Evolutionary conservation across 37 sponge, comb jelly and placozoan genomes (phyloP).

Genomic region (Axinella damicornis): DNA sequence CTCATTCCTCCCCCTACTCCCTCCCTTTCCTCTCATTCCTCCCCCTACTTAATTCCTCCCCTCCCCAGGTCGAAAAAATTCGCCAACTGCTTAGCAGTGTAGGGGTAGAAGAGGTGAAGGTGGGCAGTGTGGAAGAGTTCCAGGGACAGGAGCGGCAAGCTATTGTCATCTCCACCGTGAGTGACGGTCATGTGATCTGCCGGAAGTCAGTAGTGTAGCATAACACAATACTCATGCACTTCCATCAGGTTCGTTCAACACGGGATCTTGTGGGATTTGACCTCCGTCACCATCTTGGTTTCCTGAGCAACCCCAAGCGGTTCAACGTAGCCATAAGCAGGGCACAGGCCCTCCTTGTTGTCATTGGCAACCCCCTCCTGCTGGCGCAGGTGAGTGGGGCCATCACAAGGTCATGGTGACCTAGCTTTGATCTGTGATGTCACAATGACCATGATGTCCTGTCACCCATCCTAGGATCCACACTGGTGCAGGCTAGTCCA

Average conservation of each 20-base stretch:
- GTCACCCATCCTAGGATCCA: conserved; percentile 31
- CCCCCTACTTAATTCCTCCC: neutral
- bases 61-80: conserved; percentile 60
- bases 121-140: conserved; percentile 89
- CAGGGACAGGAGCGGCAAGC: conserved; percentile 83
- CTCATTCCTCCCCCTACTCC: too few species aligned
- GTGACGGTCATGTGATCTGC: neutral
- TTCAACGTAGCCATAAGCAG: conserved; percentile 91
- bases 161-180: conserved; percentile 85
- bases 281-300: conserved; percentile 60
- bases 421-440: neutral
- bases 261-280: conserved; percentile 37
- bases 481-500: conserved; percentile 68
- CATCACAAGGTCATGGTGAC: too few species aligned
- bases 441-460: too few species aligned
- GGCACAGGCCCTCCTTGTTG: conserved; percentile 73
- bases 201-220: too few species aligned
- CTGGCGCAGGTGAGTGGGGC: conserved; percentile 36
- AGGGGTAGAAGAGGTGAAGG: conserved; percentile 45
- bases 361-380: conserved; percentile 77
- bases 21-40: too few species aligned
- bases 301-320: conserved; percentile 78
- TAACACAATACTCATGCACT: too few species aligned
- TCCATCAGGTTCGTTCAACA: conserved; percentile 60
- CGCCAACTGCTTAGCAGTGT: conserved; percentile 39